These are phyloP conservation scores for Protodeltote pygarga DNA, from an alignment of 2,888 invertebrate species.

Conservation along the genomic window DNA sequence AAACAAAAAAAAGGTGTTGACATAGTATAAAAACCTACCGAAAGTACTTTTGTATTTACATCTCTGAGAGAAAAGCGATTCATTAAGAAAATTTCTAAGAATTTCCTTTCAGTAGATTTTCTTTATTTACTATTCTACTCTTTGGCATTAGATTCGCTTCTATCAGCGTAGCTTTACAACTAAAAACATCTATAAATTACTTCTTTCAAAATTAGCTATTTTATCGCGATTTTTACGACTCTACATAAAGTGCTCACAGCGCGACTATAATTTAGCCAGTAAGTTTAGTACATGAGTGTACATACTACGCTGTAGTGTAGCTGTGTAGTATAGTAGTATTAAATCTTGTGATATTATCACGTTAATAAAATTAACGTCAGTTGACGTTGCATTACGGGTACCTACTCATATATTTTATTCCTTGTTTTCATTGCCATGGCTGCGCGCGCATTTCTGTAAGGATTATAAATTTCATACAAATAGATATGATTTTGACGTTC, in stretches of 20 bases:
- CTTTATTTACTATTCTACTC: no score
- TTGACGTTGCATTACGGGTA: conserved; percentile 9
- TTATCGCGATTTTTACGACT: not conserved
- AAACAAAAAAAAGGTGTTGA: no score
- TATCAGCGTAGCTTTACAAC: not conserved
- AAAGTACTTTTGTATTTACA: no score
- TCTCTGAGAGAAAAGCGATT: no score
- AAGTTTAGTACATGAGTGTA: not conserved
- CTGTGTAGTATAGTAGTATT: no score
- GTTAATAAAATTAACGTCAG: conserved; percentile 42
- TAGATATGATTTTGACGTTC: no score
- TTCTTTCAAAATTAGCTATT: conserved; percentile 4
- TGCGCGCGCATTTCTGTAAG: conserved; percentile 20
- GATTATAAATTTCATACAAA: conserved; percentile 31
- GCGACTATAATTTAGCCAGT: no score
- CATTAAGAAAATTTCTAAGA: no score
- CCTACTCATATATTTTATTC: conserved; percentile 32
- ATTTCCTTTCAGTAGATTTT: no score
- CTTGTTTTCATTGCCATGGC: conserved; percentile 41
- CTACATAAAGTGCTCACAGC: not conserved
- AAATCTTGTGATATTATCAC: conserved; percentile 32
- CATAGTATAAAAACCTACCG: no score
- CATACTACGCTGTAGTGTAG: not conserved
- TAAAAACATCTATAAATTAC: conserved; percentile 1
- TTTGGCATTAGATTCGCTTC: no score